Evolutionary conservation across 2,888 invertebrate genomes (phyloP), one percentile per base, ranked within the genome.

Genomic region (Limnephilus auricula): DNA sequence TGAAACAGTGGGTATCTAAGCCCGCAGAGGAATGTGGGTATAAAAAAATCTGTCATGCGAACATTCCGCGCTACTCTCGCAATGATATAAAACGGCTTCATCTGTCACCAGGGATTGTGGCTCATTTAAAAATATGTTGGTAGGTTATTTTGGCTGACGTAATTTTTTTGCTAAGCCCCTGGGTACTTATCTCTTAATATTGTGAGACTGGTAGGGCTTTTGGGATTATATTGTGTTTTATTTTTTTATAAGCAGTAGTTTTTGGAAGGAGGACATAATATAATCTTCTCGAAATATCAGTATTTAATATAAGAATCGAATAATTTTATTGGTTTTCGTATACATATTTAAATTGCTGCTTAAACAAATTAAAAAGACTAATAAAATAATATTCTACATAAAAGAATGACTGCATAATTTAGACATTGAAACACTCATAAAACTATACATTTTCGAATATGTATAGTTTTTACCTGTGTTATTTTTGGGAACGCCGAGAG

Each of bases 41-140:
- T 9, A 65, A 65, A 65, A n/a, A 65, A 65, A 65, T n/a, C 65
- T n/a, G 25, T 65, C 65, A 25, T 65, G 65, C 65, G n/a, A 65
- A 65, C 65, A 65, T 65, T 50, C 25, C 65, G 9, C 25, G 65
- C 9, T n/a, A 65, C 65, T 65, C 65, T 65, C 65, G 25, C 65
- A 65, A 65, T 65, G 65, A 65, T 65, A 65, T 65, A 25, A 65
- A 65, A 65, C n/a, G 65, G 6, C 25, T 25, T 65, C 65, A n/a
- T 65, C 65, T 65, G 65, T 65, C 65, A 65, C 65, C 25, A 9
- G 65, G 65, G 65, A 65, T n/a, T 6, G 65, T 4, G 9, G n/a
- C 65, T 65, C 65, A 65, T 65, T 65, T 65, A 65, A 65, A 65
- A 65, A 65, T 65, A 65, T 65, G 65, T 65, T 65, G 65, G 65